These are phyloP conservation scores for Caenorhabditis imperialis DNA, from an alignment of 2,888 invertebrate species.

Conservation along the genomic window DNA sequence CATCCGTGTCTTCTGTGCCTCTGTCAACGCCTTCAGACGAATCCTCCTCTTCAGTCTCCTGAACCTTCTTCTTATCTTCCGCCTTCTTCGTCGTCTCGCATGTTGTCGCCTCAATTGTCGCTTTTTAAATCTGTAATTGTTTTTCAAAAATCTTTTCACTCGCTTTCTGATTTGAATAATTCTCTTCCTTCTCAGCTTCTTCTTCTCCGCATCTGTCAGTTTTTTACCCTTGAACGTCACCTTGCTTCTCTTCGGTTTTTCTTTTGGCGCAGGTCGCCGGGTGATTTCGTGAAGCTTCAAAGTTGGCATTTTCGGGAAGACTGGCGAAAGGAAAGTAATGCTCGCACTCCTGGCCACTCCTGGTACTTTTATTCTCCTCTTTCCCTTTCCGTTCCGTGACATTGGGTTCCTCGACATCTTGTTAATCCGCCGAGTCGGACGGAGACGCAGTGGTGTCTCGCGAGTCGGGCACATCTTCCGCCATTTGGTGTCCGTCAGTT, in stretches of 20 bases:
- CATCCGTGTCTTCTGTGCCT: too few relatives aligned
- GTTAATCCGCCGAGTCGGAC: conserved; percentile 22
- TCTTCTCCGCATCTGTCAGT: too few relatives aligned
- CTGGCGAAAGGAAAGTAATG: neutral
- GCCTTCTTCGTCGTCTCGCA: too few relatives aligned
- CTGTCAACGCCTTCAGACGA: too few relatives aligned
- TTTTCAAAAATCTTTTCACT: neutral
- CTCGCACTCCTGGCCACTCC: neutral
- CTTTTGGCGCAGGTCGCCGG: conserved; percentile 3
- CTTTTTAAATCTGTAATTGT: conserved; percentile 6
- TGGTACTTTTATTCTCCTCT: neutral
- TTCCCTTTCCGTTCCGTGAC: conserved; percentile 18
- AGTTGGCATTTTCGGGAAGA: conserved; percentile 1
- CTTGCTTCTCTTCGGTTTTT: too few relatives aligned
- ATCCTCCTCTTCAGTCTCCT: too few relatives aligned
- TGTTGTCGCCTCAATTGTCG: conserved; percentile 1
- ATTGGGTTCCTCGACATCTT: conserved; percentile 24
- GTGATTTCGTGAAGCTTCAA: too few relatives aligned
- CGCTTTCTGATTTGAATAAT: too few relatives aligned
- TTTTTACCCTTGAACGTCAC: too few relatives aligned
- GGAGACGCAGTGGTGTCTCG: conserved; percentile 7
- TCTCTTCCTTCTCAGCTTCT: neutral
- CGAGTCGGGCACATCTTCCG: conserved; percentile 20
- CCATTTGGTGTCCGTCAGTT: conserved; percentile 15
- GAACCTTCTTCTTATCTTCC: too few relatives aligned